Percentiles rank a stretch among this genome's conserved stretches.
Conservation (phyloP, 2,797 vertebrate species). For the Bryconaethiops microstoma region DNA sequence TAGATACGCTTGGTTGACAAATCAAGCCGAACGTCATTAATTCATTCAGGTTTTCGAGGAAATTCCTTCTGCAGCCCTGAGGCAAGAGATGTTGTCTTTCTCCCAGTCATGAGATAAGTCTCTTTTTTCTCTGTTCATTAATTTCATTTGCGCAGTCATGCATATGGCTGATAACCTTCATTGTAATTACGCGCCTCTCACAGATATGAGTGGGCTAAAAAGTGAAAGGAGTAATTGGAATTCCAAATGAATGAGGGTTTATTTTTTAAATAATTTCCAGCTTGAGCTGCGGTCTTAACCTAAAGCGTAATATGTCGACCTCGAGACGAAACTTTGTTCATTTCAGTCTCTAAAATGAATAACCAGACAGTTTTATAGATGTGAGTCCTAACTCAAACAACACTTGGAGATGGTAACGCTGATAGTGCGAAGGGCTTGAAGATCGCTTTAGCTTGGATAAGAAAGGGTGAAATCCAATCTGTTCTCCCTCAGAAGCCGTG, state of each 20-base stretch:
- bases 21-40: conserved; percentile 35
- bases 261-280: background rate
- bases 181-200: conserved; percentile 40
- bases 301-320: conserved; percentile 9
- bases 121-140: conserved; percentile 32
- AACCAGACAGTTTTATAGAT: background rate
- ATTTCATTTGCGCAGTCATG: conserved; percentile 47
- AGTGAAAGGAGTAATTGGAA: conserved; percentile 16
- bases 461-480: conserved; percentile 28
- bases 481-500: conserved; percentile 19
- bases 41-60: conserved; percentile 33
- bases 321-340: background rate
- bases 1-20: conserved; percentile 21
- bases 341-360: background rate
- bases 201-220: conserved; percentile 22
- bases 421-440: background rate
- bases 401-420: background rate
- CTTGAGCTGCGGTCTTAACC: background rate
- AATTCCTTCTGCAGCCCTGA: background rate
- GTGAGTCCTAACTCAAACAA: background rate
- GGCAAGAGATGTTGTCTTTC: conserved; percentile 31
- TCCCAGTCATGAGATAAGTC: conserved; percentile 28
- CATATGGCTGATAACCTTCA: conserved; percentile 37
- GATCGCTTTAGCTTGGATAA: background rate
- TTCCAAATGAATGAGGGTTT: conserved; percentile 33